These are phyloP conservation scores for Acropternis orthonyx DNA, from an alignment of 2,797 vertebrate genomes.

Conservation along the genomic window DNA sequence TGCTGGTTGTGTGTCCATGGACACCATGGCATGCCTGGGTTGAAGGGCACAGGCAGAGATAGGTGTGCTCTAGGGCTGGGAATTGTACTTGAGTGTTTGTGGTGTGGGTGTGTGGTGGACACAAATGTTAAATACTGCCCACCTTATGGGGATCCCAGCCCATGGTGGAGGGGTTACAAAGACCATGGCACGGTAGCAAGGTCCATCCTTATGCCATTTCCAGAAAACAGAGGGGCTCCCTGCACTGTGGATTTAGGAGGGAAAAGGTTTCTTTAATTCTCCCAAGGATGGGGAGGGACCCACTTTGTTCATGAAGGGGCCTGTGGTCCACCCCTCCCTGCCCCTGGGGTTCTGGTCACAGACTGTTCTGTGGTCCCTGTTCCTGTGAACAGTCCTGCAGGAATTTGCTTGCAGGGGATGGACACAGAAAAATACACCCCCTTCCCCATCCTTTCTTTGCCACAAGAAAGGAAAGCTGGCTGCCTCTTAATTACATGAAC, in stretches of 20 bases:
- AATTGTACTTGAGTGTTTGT: rapidly evolving
- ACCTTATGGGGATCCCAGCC: rapidly evolving
- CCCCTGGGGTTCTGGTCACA: neutral
- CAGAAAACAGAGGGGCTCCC: neutral
- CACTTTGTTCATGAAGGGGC: neutral
- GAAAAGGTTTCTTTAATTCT: neutral
- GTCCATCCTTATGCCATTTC: neutral
- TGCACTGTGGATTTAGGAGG: rapidly evolving
- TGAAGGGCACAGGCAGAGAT: neutral
- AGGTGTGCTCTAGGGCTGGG: neutral
- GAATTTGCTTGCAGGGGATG: neutral
- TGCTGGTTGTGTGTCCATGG: rapidly evolving
- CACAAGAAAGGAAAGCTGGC: slow-evolving; percentile 13
- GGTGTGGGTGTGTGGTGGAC: rapidly evolving
- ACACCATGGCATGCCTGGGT: rapidly evolving
- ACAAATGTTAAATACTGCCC: neutral
- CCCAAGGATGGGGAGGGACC: neutral
- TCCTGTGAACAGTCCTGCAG: neutral
- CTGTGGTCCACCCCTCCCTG: neutral
- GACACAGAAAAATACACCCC: neutral
- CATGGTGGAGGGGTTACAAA: rapidly evolving
- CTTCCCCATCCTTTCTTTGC: neutral
- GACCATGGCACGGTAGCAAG: neutral
- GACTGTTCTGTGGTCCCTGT: neutral
- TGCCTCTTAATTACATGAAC: slow-evolving; percentile 48